Evolutionary conservation across 2,113 vertebrate species (phyloP), one percentile per base, ranked within the genome.

Genomic region (Heloderma charlesbogerti): DNA sequence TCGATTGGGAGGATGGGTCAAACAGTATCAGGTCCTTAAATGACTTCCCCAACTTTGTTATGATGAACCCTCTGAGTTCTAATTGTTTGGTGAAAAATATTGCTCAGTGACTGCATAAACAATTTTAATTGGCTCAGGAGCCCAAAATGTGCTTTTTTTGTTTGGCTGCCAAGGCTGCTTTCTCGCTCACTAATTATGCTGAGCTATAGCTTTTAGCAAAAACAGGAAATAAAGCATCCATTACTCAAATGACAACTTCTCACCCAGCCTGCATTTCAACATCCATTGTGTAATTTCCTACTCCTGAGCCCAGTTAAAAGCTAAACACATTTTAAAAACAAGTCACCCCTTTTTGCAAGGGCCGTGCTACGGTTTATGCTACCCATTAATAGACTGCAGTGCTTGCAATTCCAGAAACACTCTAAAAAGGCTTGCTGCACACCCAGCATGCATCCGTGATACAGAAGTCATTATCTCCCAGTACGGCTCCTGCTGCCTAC

Each of bases 221-320:
- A 98, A 97, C 98, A 98, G 98, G 98, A 98, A 98, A 97, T 94
- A 94, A 95, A 96, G 91, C 97, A 98, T 98, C 97, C 97, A 98
- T 98, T 98, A 98, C 95, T 97, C 74, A 0, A 97, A 96, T 97
- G 97, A 97, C 98, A 98, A 96, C 97, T 98, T 97, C 96, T 97
- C 97, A 97, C 94, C 97, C 96, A 96, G 97, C 94, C 96, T 95
- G 82, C 97, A 96, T 98, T 98, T 98, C 98, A 97, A 97, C 97
- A 98, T 96, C 94, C 96, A 97, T 97, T 98, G 97, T 97, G 97
- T 97, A 96, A 98, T 97, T 97, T 98, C 98, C 96, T 97, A 96
- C 91, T 94, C 72, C 51, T 31, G 66, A 90, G 94, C 95, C 93
- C 95, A 96, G 97, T 97, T 96, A 93, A 96, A 92, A 95, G 93